Percentiles rank a stretch among this genome's conserved stretches.
Evolutionary conservation across 1,140 invertebrate genomes (phyloP).

Genomic region (Ridgeia piscesae): DNA sequence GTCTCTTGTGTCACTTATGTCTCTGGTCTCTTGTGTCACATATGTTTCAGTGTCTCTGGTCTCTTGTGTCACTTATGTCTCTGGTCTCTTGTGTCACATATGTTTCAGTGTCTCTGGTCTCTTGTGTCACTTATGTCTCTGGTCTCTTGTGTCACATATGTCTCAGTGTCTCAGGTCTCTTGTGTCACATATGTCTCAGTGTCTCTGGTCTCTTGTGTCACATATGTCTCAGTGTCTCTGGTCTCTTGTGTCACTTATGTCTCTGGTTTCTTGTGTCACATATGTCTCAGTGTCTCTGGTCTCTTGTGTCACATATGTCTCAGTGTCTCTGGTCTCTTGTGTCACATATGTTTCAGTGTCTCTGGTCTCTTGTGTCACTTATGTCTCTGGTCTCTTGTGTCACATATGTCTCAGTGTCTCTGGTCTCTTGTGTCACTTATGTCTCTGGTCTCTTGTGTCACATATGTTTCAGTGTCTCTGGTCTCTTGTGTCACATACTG

Average conservation of each 20-base stretch:
- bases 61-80: too few relatives aligned
- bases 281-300: too few relatives aligned
- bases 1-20: conserved; percentile 27
- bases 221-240: conserved; percentile 40
- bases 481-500: too few relatives aligned
- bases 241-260: too few relatives aligned
- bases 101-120: too few relatives aligned
- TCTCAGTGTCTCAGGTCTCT: conserved; percentile 23
- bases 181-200: conserved; percentile 36
- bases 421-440: conserved; percentile 41
- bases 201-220: conserved; percentile 45
- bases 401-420: conserved; percentile 37
- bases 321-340: too few relatives aligned
- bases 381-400: conserved; percentile 27
- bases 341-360: conserved; percentile 34
- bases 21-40: conserved; percentile 45
- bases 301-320: too few relatives aligned
- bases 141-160: conserved; percentile 43
- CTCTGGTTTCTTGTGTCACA: too few relatives aligned
- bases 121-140: too few relatives aligned
- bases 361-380: conserved; percentile 44
- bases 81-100: too few relatives aligned
- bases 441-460: conserved; percentile 46
- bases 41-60: conserved; percentile 42
- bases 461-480: too few relatives aligned